Evolutionary conservation across 2,797 vertebrate species (phyloP), one percentile per base, ranked within the genome.

Genomic region (Oophaga sylvatica): DNA sequence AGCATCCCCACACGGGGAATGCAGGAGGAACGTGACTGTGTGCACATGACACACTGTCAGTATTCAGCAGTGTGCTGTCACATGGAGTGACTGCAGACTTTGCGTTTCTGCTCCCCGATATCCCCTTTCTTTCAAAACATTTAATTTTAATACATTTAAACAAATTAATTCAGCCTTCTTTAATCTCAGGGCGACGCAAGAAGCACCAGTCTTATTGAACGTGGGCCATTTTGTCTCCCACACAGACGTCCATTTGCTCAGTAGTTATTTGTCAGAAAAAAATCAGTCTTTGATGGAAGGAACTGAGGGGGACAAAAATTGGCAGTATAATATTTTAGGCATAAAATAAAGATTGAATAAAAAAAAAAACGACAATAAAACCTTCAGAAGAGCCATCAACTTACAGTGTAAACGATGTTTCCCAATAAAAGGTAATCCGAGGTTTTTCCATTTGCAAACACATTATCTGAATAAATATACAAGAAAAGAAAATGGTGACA

Each of bases 361-460:
- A 67, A 8, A 80, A 31, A 62, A 31, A 0, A 22, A 35, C 22
- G 53, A 63, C 17, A 19, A n/a, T 22, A 3, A 17, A 19, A 6
- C 2, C 35, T n/a, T 35, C 5, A 45, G n/a, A 31, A 10, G n/a
- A 41, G 15, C 65, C 71, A 45, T 10, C 26, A 45, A 96, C 98
- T 98, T 94, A 99, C 98, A 70, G 98, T 99, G 92, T 99, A 99
- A 91, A 99, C 98, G 94, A 97, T 98, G 94, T 99, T 99, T 80
- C 98, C 98, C 92, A 99, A 93, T 81, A 99, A 97, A 86, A 99
- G 95, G 92, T 99, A 99, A 94, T 99, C 98, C 0, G 98, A 97
- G 88, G 98, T 98, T 91, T 96, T 95, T 92, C 98, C 98, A 73
- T 95, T 98, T 94, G 96, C 96, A 86, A 99, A 99, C 68, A 97